Conservation (phyloP, 1,140 invertebrate genomes). For the Listronotus bonariensis region DNA sequence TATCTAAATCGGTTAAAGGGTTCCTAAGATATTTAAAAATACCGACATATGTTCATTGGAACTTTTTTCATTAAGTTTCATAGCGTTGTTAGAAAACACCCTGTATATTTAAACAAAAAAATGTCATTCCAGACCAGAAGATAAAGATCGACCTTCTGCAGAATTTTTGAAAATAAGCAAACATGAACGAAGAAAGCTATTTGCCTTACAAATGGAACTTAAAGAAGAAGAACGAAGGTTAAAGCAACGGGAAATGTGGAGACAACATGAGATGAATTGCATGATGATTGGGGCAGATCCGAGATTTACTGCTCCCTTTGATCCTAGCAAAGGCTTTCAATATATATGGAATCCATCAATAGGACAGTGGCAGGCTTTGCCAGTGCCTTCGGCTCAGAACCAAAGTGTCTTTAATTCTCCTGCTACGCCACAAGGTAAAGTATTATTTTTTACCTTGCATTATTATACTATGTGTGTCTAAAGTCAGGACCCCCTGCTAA, state of each 20-base stretch:
- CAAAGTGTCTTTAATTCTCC: slow-evolving; percentile 16
- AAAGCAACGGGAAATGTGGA: slow-evolving; percentile 67
- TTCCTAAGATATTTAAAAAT: too few species aligned
- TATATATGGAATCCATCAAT: slow-evolving; percentile 65
- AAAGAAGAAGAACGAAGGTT: slow-evolving; percentile 66
- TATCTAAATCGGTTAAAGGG: too few species aligned
- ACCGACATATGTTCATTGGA: too few species aligned
- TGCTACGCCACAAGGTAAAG: slow-evolving; percentile 47
- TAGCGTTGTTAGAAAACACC: too few species aligned
- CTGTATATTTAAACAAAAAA: too few species aligned
- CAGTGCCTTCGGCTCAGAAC: slow-evolving; percentile 46
- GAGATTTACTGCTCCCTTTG: slow-evolving; percentile 60
- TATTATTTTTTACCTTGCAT: too few species aligned
- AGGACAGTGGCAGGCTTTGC: slow-evolving; percentile 65
- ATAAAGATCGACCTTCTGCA: slow-evolving; percentile 45
- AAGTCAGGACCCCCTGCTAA: too few species aligned
- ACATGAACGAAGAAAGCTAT: slow-evolving; percentile 73
- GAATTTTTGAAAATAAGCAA: slow-evolving; percentile 62
- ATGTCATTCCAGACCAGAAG: slow-evolving; percentile 51
- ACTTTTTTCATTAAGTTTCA: too few species aligned
- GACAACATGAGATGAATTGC: slow-evolving; percentile 67
- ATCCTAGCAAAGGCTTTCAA: slow-evolving; percentile 62
- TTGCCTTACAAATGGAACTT: slow-evolving; percentile 75
- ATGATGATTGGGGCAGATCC: slow-evolving; percentile 65
- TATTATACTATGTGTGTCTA: too few species aligned